Base-by-base conservation (phyloP, 2,888 invertebrate species). In the Monoplex corrugatus region DNA sequence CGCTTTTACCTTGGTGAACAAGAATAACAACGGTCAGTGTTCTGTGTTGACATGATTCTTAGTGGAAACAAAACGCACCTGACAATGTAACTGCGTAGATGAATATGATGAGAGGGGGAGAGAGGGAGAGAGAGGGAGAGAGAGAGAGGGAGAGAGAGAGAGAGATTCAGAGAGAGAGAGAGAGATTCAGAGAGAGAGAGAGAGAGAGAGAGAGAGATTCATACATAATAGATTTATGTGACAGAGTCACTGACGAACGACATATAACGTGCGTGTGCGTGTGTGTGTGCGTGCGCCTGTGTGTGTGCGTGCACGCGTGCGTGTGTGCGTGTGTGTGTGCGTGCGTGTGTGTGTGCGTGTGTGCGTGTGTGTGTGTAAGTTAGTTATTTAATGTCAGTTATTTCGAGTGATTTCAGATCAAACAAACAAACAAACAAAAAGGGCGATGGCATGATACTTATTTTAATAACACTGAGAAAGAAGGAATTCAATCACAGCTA, bases 81-180 rank as follows among this genome's bases (percentile, higher is more conserved):
- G n/a, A n/a, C n/a, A n/a, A n/a, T n/a, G n/a, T n/a, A n/a, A n/a
- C n/a, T n/a, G n/a, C n/a, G n/a, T n/a, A n/a, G n/a, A n/a, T n/a
- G n/a, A n/a, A 2, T 28, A 68, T 2, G 32, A 28, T n/a, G 23
- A 68, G 2, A n/a, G 68, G 32, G 68, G 32, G 68, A 68, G 68
- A n/a, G 68, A 68, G 68, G 32, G n/a, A n/a, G 68, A 68, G n/a
- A 68, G 68, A 68, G 57, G 28, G 57, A 57, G 57, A 57, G 57
- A 57, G 57, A 57, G 57, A 57, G 57, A 57, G 57, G 32, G 68
- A 68, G 68, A n/a, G n/a, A 68, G 68, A 68, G 68, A 68, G 68
- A 68, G n/a, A 68, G n/a, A n/a, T 28, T 23, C 23, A n/a, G 68
- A 68, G 68, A 68, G 68, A 8, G n/a, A n/a, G 8, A n/a, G n/a